Base-by-base conservation (phyloP, 2,888 invertebrate species). In the Notodonta dromedarius region DNA sequence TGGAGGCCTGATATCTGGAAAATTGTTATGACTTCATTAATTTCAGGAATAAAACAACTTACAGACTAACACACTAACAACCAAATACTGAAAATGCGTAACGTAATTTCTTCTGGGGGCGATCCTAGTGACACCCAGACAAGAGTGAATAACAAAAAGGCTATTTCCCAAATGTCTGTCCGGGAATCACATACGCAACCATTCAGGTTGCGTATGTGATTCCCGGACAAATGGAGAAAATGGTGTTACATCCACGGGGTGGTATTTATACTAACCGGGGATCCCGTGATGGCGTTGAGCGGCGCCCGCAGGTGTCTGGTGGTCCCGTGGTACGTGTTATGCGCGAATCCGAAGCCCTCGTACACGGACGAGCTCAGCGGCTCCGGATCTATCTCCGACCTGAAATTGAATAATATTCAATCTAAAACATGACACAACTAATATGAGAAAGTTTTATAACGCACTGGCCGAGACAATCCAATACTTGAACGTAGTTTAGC, bases 241-340 rank as follows among this genome's bases (percentile, higher is more conserved):
- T 12, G 42, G 12, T 42, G 0, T 42, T 42, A 12, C 9, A 44
- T 44, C 9, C 5, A 6, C 42, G 11, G 12, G 12, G n/a, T 51
- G n/a, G 16, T 5, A 13, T 14, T 35, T 14, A 14, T 51, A 35
- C 24, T 40, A 12, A 39, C 57, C 42, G 52, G 52, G 9, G 93
- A 93, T 4, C 94, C 94, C 0, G 94, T 94, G 72, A 95, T 89
- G 64, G 90, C 94, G 76, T 88, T 91, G 70, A 94, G 91, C 64
- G 95, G 93, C 5, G 96, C 95, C 8, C 97, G 94, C 78, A 95
- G 94, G 80, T 97, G 97, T 66, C 96, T 94, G 7, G 96, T 95
- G 54, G 97, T 97, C 0, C 98, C 98, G 88, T 98, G 98, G 91
- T 98, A 98, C 2, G 98, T 98, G 89, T 98, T 97, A 86, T 98